phyloP scores from a whole-genome alignment of 1,140 invertebrate species.

The Mizuhopecten yessoensis region DNA sequence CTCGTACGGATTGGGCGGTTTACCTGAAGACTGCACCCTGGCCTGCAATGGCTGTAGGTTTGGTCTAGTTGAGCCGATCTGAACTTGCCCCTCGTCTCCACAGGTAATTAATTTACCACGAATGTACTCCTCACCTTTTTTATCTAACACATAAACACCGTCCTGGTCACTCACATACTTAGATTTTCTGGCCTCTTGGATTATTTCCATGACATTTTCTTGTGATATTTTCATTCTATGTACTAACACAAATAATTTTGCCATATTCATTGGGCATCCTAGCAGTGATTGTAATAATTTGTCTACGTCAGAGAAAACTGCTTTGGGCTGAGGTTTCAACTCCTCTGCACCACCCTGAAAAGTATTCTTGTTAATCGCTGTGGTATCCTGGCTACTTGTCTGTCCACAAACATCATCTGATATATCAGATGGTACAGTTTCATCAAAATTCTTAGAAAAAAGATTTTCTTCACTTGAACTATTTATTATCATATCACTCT shows the following conservation, averaged over 20 bases:
- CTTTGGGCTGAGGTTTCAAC: not conserved
- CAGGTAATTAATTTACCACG: slow-evolving; percentile 36
- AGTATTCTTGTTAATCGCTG: no score
- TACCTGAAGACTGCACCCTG: slow-evolving; percentile 2
- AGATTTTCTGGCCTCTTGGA: slow-evolving; percentile 7
- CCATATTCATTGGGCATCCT: slow-evolving; percentile 42
- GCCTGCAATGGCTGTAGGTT: not conserved
- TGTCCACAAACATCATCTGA: not conserved
- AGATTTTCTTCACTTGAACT: not conserved
- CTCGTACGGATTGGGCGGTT: slow-evolving; percentile 5
- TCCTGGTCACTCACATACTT: slow-evolving; percentile 39
- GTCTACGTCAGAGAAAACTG: slow-evolving; percentile 1
- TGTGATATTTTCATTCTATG: slow-evolving; percentile 33
- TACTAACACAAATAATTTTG: slow-evolving; percentile 46
- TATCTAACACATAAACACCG: not conserved
- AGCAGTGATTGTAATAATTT: slow-evolving; percentile 43
- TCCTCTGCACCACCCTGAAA: not conserved
- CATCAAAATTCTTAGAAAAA: not conserved
- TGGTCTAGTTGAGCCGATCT: not conserved
- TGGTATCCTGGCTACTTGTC: not conserved
- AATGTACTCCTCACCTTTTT: slow-evolving; percentile 49
- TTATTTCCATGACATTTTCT: not conserved
- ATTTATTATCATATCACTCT: not conserved
- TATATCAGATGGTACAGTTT: not conserved
- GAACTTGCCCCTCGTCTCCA: not conserved